phyloP scores from a whole-genome alignment of 92 coral and sea anemone genomes.

The Zoanthus solanderi region DNA sequence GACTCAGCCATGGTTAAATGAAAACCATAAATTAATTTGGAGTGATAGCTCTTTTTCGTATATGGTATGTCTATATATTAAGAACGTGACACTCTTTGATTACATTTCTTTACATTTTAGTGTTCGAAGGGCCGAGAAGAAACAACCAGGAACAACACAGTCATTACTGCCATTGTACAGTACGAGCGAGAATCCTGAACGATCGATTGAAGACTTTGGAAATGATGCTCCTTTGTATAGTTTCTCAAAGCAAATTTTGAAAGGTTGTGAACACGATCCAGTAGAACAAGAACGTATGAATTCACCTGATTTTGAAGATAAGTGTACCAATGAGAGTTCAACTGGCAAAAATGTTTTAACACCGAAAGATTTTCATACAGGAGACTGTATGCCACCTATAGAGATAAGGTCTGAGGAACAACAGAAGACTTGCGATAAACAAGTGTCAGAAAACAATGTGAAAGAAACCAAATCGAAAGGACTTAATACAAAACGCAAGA shows the following conservation, averaged over 20 bases:
- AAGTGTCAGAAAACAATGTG: background rate
- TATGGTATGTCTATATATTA: too few species aligned
- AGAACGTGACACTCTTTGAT: too few species aligned
- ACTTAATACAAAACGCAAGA: background rate
- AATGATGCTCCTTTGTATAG: background rate
- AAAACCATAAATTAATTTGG: too few species aligned
- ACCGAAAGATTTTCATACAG: background rate
- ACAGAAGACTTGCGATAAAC: background rate
- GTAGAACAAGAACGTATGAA: background rate
- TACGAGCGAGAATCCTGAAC: background rate
- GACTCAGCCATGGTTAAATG: too few species aligned
- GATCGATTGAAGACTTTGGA: background rate
- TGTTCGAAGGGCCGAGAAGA: slow-evolving; percentile 31
- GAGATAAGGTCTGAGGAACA: background rate
- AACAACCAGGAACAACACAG: background rate
- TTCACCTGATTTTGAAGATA: background rate
- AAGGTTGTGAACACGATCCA: background rate
- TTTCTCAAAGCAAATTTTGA: background rate
- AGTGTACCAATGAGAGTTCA: background rate
- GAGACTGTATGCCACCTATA: background rate
- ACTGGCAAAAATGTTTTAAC: background rate
- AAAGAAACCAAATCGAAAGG: background rate
- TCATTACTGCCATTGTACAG: background rate
- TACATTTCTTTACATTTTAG: slow-evolving; percentile 1
- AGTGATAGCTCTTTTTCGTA: too few species aligned